Evolutionary conservation across 2,797 vertebrate genomes (phyloP), one percentile per base, ranked within the genome.

Genomic region (Carapus acus): DNA sequence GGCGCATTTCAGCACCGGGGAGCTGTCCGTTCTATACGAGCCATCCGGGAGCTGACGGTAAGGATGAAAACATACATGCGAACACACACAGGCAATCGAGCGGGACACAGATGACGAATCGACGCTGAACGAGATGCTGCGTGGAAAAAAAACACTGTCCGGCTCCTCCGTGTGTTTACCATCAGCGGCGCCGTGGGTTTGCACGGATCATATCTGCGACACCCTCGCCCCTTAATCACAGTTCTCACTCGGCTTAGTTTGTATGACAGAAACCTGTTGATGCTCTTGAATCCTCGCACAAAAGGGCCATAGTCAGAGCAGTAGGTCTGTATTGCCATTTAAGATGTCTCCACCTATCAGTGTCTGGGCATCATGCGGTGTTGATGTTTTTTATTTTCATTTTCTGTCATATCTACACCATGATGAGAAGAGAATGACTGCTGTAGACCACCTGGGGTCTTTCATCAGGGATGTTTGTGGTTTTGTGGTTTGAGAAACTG

Each of bases 1-100:
- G 33, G 22, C 43, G n/a, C 41, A 36, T 58, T 78, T 82, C 81
- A 81, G 83, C 67, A 78, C 75, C 77, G 16, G 63, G 60, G 74
- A 82, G 71, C 83, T 81, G 78, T 82, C 77, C 77, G 44, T 24
- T 13, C 47, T 38, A 56, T 42, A 37, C 58, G 53, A 72, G 58
- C 52, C 60, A 24, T 15, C 37, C 39, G 31, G 39, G 53, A 11
- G 43, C 49, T 27, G 24, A 79, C 60, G 81, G 80, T 80, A 79
- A 77, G 78, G 44, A 36, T 15, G n/a, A 33, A 33, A 7, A 33
- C 31, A 33, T 13, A 9, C 31, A 33, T 2, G 8, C 31, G 27
- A 29, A 33, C 31, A 13, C 31, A 13, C 6, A 33, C 31, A 33
- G 3, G 9, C 24, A 27, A 4, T 40, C 8, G 34, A 23, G 16